phyloP scores from a whole-genome alignment of 2,797 vertebrate genomes.

The Tachyglossus aculeatus region DNA sequence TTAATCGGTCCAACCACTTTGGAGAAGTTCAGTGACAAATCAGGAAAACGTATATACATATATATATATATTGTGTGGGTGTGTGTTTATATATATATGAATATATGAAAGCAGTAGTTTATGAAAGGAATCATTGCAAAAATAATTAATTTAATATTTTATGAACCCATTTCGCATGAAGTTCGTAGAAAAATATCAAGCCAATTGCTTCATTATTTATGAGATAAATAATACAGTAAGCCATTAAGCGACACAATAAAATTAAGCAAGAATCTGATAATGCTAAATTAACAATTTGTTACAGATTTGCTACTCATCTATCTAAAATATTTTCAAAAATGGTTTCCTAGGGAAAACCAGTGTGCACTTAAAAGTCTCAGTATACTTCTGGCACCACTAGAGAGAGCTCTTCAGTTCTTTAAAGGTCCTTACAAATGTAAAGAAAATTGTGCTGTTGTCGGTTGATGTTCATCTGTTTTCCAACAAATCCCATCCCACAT shows the following conservation, averaged over 20 bases:
- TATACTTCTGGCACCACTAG: slow-evolving; percentile 72
- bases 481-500: neutral
- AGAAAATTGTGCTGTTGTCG: slow-evolving; percentile 36
- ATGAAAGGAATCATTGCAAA: slow-evolving; percentile 53
- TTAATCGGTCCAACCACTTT: slow-evolving; percentile 15
- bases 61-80: too few species aligned
- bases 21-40: slow-evolving; percentile 20
- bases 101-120: slow-evolving; percentile 56
- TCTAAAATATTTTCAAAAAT: slow-evolving; percentile 52
- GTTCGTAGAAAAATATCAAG: slow-evolving; percentile 60
- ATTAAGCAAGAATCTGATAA: slow-evolving; percentile 76
- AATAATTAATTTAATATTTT: slow-evolving; percentile 79
- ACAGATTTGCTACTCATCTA: slow-evolving; percentile 45
- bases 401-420: slow-evolving; percentile 82
- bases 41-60: slow-evolving; percentile 55
- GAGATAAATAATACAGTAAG: slow-evolving; percentile 74
- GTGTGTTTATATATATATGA: too few species aligned
- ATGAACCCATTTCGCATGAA: slow-evolving; percentile 65
- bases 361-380: slow-evolving; percentile 34
- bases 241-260: slow-evolving; percentile 70
- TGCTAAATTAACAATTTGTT: slow-evolving; percentile 71
- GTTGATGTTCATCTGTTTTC: slow-evolving; percentile 41
- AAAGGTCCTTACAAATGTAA: slow-evolving; percentile 64
- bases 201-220: slow-evolving; percentile 72
- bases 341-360: slow-evolving; percentile 25